Evolutionary conservation across 2,888 invertebrate species (phyloP).

Genomic region (Geotrupes spiniger): DNA sequence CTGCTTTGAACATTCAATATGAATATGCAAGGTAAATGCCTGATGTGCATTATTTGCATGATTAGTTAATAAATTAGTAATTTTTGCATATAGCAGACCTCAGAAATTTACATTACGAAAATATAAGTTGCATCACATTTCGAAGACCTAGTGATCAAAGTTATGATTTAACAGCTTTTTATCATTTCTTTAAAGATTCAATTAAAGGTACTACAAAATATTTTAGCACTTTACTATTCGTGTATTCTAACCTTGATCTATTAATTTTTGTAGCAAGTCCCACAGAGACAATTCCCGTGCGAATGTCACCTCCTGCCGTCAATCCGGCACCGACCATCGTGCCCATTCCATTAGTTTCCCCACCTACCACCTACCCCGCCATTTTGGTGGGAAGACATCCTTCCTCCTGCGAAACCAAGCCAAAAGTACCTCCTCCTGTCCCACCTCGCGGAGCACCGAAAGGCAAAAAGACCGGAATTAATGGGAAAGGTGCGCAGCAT

Average conservation of each 20-base stretch:
- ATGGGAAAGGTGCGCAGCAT: conserved; percentile 44
- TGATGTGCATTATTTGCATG: conserved; percentile 24
- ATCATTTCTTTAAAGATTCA: too few species aligned
- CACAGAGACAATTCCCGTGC: conserved; percentile 56
- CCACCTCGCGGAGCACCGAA: conserved; percentile 81
- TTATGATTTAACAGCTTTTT: too few species aligned
- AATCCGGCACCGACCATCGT: conserved; percentile 26
- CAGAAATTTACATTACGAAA: too few species aligned
- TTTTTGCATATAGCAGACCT: too few species aligned
- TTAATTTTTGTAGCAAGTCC: conserved; percentile 52
- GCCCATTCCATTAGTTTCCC: conserved; percentile 52
- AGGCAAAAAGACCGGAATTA: conserved; percentile 54
- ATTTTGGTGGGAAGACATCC: conserved; percentile 64
- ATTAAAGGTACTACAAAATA: too few species aligned
- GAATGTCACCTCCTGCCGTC: conserved; percentile 46
- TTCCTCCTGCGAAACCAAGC: conserved; percentile 57
- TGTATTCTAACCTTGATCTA: too few species aligned
- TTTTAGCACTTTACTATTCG: too few species aligned
- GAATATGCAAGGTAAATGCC: too few species aligned
- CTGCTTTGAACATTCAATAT: too few species aligned
- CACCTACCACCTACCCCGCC: conserved; percentile 66
- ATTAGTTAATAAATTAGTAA: too few species aligned
- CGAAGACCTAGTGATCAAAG: too few species aligned
- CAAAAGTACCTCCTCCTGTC: conserved; percentile 83
- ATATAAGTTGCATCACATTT: too few species aligned